Evolutionary conservation across 2,888 invertebrate genomes (phyloP).

Genomic region (Cataglyphis albicans): DNA sequence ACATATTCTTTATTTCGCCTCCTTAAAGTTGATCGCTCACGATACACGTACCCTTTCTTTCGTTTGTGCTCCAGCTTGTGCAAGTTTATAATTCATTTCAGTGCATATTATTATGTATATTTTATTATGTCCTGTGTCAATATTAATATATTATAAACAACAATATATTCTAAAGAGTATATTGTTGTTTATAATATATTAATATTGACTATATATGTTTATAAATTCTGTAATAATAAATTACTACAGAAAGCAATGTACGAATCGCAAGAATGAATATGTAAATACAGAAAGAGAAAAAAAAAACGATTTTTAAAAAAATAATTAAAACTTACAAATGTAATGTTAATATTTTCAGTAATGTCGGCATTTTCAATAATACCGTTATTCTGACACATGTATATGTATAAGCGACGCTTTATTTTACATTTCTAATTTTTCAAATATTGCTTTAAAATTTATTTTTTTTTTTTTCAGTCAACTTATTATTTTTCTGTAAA

Average conservation of each 20-base stretch:
- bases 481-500: not conserved
- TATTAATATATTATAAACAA: slow-evolving; percentile 18
- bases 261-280: not conserved
- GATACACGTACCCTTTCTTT: not conserved
- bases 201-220: no score
- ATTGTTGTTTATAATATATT: no score
- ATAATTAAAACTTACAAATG: not conserved
- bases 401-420: not conserved
- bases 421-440: not conserved
- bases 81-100: not conserved
- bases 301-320: not conserved
- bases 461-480: not conserved
- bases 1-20: not conserved
- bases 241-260: not conserved
- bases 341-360: not conserved
- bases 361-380: not conserved
- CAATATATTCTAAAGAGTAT: not conserved
- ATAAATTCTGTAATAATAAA: no score
- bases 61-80: not conserved
- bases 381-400: not conserved
- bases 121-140: slow-evolving; percentile 31
- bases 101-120: not conserved
- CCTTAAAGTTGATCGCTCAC: not conserved
- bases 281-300: not conserved
- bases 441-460: not conserved